Conservation (phyloP, 2,888 invertebrate species). For the Villa cingulata region DNA sequence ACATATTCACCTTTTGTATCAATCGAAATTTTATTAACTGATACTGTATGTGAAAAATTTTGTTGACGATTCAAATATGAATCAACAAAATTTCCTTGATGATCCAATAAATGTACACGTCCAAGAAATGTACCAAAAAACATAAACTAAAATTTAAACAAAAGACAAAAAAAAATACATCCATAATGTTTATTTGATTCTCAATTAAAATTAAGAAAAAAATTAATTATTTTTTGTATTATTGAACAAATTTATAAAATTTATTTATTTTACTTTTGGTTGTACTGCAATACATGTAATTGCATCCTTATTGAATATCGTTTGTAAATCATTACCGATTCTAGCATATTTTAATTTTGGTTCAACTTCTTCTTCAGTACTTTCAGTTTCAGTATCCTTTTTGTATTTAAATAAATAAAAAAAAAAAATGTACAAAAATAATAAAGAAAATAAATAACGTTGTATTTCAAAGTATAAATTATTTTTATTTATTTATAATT, state of each 20-base stretch:
- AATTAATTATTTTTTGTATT: too few relatives aligned
- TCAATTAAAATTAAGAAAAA: too few relatives aligned
- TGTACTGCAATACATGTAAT: conserved; percentile 85
- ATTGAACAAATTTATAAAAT: background rate
- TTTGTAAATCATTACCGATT: conserved; percentile 72
- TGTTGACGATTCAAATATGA: conserved; percentile 40
- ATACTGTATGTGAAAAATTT: conserved; percentile 62
- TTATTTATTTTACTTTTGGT: conserved; percentile 50
- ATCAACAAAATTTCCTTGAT: conserved; percentile 67
- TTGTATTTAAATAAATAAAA: too few relatives aligned
- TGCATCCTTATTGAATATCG: conserved; percentile 73
- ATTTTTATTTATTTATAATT: background rate
- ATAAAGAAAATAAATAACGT: too few relatives aligned
- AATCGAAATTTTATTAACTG: conserved; percentile 90
- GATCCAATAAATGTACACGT: conserved; percentile 76
- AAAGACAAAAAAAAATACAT: background rate
- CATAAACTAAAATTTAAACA: conserved; percentile 55
- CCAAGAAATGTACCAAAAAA: conserved; percentile 91
- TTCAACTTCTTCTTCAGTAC: conserved; percentile 46
- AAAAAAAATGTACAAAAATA: background rate
- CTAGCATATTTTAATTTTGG: conserved; percentile 87
- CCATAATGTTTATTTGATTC: background rate
- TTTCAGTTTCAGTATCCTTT: conserved; percentile 26
- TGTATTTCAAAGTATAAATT: too few relatives aligned
- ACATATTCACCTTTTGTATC: conserved; percentile 89